Percentiles rank a stretch among this genome's conserved stretches.
Evolutionary conservation across 2,888 invertebrate species (phyloP).

Genomic region (Ectemnius continuus): DNA sequence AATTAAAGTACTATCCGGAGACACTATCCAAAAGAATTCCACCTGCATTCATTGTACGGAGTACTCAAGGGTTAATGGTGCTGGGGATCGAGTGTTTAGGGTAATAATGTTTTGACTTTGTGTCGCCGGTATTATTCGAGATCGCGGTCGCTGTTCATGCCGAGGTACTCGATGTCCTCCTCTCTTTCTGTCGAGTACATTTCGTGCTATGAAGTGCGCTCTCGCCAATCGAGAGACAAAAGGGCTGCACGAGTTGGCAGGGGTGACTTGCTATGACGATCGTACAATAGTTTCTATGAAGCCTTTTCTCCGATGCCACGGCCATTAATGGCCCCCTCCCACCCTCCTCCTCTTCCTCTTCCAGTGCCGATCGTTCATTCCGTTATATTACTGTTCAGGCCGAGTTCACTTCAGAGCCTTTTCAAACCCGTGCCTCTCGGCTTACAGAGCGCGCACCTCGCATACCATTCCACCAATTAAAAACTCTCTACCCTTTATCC

Average conservation of each 20-base stretch:
- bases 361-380: conserved; percentile 52
- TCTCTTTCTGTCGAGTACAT: conserved; percentile 43
- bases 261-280: conserved; percentile 65
- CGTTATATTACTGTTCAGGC: conserved; percentile 56
- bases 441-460: conserved; percentile 29
- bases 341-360: conserved; percentile 26
- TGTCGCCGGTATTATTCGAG: conserved; percentile 49
- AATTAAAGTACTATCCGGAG: no score
- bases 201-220: conserved; percentile 54
- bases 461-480: conserved; percentile 35
- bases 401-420: conserved; percentile 43
- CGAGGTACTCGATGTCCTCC: conserved; percentile 43
- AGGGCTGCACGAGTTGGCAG: conserved; percentile 61
- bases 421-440: conserved; percentile 40
- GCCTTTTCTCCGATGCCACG: conserved; percentile 59
- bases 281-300: conserved; percentile 63
- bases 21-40: neutral
- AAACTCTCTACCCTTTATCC: conserved; percentile 11
- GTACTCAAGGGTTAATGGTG: neutral
- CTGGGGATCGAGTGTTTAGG: conserved; percentile 17
- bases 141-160: conserved; percentile 49
- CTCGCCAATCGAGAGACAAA: conserved; percentile 63
- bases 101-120: conserved; percentile 60
- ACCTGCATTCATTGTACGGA: conserved; percentile 35
- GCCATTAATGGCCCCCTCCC: conserved; percentile 55